Percentiles rank a stretch among this genome's conserved stretches.
Conservation (phyloP, 2,113 vertebrate genomes). For the Poeciliopsis prolifica region DNA sequence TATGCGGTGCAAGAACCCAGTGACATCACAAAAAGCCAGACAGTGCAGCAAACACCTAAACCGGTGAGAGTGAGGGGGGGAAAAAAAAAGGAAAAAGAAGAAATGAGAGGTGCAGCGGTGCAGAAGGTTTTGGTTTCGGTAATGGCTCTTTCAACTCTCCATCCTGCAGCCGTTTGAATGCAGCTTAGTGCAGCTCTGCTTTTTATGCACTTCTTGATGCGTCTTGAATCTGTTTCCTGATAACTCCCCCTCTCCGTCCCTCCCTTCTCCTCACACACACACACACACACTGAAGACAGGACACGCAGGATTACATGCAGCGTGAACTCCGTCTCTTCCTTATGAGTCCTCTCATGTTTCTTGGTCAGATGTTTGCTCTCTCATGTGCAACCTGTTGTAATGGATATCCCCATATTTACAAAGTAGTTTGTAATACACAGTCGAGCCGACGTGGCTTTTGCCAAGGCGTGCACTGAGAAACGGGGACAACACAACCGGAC, state of each 20-base stretch:
- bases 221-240: not conserved
- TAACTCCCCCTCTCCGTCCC: too few species aligned
- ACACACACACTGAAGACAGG: too few species aligned
- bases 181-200: not conserved
- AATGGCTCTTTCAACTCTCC: not conserved
- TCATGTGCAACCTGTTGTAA: constrained; percentile 6
- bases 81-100: not conserved
- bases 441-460: not conserved
- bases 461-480: not conserved
- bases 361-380: not conserved
- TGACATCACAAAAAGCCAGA: constrained; percentile 28
- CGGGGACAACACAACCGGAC: not conserved
- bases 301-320: not conserved
- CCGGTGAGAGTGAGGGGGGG: not conserved
- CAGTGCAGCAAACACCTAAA: too few species aligned
- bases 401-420: not conserved
- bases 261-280: too few species aligned
- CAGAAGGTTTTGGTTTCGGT: not conserved
- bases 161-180: not conserved
- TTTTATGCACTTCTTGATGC: not conserved
- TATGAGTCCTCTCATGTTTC: not conserved
- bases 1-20: not conserved
- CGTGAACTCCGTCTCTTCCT: not conserved
- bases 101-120: not conserved
- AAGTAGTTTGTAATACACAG: not conserved